Base-by-base conservation (phyloP, 2,797 vertebrate genomes). In the Hippopotamyrus pictus region DNA sequence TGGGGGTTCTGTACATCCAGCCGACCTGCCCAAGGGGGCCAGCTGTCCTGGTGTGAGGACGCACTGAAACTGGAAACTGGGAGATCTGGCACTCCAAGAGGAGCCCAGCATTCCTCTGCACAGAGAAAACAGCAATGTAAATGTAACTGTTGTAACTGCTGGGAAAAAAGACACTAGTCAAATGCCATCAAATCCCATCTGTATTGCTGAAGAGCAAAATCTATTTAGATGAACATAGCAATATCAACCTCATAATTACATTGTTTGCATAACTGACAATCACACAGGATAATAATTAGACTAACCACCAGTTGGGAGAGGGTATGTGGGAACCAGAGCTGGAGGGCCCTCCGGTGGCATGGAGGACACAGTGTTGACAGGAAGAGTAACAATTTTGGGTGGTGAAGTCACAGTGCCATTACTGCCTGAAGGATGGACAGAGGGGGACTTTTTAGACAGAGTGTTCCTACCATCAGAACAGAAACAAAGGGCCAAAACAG, bases 41-140 rank as follows among this genome's bases (percentile, higher is more conserved):
- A 95, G 65, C 93, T 94, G 0, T 44, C 83, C 90, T 94, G 95
- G 50, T 95, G 93, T 0, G 96, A 95, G 0, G 96, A 96, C 7
- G 96, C 94, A 0, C 79, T 92, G 90, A 97, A 97, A 89, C 96
- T 96, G 65, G 94, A 92, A 19, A 87, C 59, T 0, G 96, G 97
- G 19, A 97, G 94, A 29, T 73, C 90, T 86, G 95, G 94, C 59
- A 97, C 92, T 37, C 95, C 96, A 90, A 98, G 92, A 2, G 96
- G 96, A 53, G 92, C 92, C 93, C 96, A 97, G 92, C 98, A 98
- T 59, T 96, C 94, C 53, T 96, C 98, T 99, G 50, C 22, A 9
- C 25, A 41, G 50, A 57, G 12, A 54, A 14, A 86, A 54, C 25
- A 57, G 12, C 29, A 7, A 2, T 17, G 9, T 17, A 7, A 29